phyloP scores from a whole-genome alignment of 2,113 vertebrate species.

The Bubo blakistoni region DNA sequence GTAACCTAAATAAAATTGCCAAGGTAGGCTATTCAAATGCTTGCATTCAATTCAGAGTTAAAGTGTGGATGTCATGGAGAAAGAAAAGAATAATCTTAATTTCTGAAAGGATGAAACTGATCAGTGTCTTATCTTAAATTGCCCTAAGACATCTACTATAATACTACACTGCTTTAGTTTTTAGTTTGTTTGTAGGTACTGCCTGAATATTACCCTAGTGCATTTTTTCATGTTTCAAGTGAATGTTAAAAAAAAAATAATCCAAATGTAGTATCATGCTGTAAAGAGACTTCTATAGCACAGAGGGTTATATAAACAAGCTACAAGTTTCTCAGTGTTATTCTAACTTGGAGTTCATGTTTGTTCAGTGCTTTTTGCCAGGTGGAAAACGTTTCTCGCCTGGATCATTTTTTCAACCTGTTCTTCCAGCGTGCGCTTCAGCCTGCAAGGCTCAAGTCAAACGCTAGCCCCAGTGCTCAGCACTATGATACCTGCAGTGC shows the following conservation, averaged over 20 bases:
- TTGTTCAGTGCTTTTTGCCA: slow-evolving; percentile 87
- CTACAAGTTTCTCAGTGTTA: background rate
- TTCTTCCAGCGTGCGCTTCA: slow-evolving; percentile 92
- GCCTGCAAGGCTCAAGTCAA: slow-evolving; percentile 61
- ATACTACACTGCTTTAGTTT: background rate
- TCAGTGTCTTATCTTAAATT: background rate
- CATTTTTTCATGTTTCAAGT: background rate
- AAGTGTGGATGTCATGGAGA: background rate
- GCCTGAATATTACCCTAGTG: background rate
- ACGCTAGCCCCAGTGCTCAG: slow-evolving; percentile 29
- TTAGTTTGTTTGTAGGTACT: background rate
- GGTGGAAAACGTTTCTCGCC: slow-evolving; percentile 76
- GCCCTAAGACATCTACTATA: background rate
- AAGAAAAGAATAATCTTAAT: background rate
- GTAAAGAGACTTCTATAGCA: background rate
- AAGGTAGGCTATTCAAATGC: background rate
- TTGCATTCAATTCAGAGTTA: background rate
- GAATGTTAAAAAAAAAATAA: background rate
- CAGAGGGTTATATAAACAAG: background rate
- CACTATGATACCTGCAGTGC: slow-evolving; percentile 68
- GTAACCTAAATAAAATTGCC: background rate
- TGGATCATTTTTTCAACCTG: slow-evolving; percentile 96
- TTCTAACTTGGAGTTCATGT: slow-evolving; percentile 61
- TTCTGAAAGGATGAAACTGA: background rate
- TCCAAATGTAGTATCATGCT: background rate